A percentile compares a stretch with the other conserved stretches of the same genome.
Evolutionary conservation across 1,140 invertebrate genomes (phyloP).

Genomic region (Teleogryllus occipitalis): DNA sequence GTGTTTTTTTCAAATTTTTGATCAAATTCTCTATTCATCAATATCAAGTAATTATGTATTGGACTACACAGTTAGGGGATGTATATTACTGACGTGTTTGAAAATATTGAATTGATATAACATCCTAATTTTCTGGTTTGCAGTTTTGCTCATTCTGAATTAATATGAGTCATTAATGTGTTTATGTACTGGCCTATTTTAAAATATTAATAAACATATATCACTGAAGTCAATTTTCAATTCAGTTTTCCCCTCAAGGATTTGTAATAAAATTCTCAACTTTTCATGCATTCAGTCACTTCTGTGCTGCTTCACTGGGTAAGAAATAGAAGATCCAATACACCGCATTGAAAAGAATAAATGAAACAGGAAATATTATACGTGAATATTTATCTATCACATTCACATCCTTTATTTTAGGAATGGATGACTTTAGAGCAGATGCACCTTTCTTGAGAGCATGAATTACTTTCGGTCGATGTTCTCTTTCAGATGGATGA

Average conservation of each 20-base stretch:
- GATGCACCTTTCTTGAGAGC: constrained; percentile 68
- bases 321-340: constrained; percentile 92
- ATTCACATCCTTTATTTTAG: constrained; percentile 92
- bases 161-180: neutral
- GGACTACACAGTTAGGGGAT: too few species aligned
- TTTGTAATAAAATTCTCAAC: neutral
- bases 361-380: constrained; percentile 88
- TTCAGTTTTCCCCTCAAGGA: too few species aligned
- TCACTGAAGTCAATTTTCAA: neutral
- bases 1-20: too few species aligned
- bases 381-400: constrained; percentile 95
- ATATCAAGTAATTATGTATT: too few species aligned
- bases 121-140: neutral
- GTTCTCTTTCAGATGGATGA: constrained; percentile 15
- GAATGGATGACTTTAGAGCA: constrained; percentile 73
- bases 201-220: neutral
- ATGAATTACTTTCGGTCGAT: constrained; percentile 63
- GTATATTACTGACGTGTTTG: too few species aligned
- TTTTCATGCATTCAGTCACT: neutral
- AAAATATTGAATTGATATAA: too few species aligned
- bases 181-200: neutral
- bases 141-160: neutral
- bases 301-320: constrained; percentile 11
- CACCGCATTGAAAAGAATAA: constrained; percentile 84
- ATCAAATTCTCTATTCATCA: too few species aligned